Evolutionary conservation across 2,113 vertebrate species (phyloP).

Genomic region (Tragelaphus imberbis): DNA sequence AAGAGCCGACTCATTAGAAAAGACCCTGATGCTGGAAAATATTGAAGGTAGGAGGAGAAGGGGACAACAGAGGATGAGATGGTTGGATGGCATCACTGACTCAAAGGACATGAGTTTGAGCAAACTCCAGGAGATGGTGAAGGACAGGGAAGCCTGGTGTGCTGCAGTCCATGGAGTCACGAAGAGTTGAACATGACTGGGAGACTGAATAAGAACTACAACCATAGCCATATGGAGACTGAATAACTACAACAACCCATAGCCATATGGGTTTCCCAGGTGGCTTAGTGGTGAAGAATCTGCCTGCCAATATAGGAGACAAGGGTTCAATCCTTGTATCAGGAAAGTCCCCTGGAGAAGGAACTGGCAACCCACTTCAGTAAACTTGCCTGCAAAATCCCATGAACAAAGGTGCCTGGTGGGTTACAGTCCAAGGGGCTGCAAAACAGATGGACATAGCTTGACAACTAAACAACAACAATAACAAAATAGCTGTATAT

Average conservation of each 20-base stretch:
- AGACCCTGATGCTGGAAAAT: not conserved
- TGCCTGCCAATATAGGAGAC: not conserved
- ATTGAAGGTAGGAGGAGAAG: not conserved
- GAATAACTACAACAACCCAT: no score
- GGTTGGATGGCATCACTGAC: not conserved
- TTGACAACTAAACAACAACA: not conserved
- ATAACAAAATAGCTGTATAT: not conserved
- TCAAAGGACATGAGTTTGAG: not conserved
- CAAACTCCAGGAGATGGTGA: not conserved
- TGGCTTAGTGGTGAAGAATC: not conserved
- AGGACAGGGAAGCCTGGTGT: not conserved
- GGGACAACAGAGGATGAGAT: rapidly evolving
- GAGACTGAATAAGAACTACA: not conserved
- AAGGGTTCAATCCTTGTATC: not conserved
- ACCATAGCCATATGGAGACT: no score
- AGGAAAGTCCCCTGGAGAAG: not conserved
- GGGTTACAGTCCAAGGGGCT: not conserved
- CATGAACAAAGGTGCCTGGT: not conserved
- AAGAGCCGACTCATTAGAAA: not conserved
- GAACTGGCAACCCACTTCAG: not conserved
- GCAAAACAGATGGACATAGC: not conserved
- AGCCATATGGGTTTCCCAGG: not conserved
- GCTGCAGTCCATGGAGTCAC: not conserved
- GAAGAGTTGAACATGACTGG: rapidly evolving
- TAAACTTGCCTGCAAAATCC: not conserved